phyloP scores from a whole-genome alignment of 2,888 invertebrate genomes.

The Clostera curtula region DNA sequence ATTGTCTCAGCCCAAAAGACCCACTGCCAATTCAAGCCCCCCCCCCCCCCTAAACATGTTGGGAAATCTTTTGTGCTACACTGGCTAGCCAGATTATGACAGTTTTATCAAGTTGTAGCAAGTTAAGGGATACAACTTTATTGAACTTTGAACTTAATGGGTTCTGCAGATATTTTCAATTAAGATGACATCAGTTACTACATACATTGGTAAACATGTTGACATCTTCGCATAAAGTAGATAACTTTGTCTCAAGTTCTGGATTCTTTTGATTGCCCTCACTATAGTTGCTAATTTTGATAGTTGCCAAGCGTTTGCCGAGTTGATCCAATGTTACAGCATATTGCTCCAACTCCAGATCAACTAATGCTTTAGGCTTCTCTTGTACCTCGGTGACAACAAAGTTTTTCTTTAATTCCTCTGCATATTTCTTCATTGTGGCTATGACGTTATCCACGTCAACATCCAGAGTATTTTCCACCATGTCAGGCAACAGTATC shows the following conservation, averaged over 20 bases:
- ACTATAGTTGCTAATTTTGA: constrained; percentile 37
- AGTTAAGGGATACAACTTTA: no score
- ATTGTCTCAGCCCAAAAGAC: no score
- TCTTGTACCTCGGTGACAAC: constrained; percentile 16
- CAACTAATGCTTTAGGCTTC: constrained; percentile 22
- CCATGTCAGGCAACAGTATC: constrained; percentile 50
- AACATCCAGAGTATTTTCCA: constrained; percentile 30
- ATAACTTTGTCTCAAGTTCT: constrained; percentile 47
- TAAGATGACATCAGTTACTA: neutral
- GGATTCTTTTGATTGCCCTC: constrained; percentile 32
- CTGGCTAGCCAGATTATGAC: no score
- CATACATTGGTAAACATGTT: constrained; percentile 53
- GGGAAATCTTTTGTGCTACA: no score
- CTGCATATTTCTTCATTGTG: constrained; percentile 45
- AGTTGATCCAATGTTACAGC: constrained; percentile 47
- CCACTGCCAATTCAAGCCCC: no score
- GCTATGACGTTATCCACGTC: constrained; percentile 47
- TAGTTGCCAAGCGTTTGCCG: constrained; percentile 44
- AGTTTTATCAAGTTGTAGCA: no score
- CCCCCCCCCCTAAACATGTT: no score
- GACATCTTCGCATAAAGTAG: constrained; percentile 48
- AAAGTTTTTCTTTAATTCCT: constrained; percentile 45
- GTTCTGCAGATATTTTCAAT: neutral
- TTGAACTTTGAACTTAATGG: neutral
- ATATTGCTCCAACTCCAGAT: constrained; percentile 45